Conservation (phyloP, 37 sponge, comb jelly and placozoan genomes). For the Spongia lamella region DNA sequence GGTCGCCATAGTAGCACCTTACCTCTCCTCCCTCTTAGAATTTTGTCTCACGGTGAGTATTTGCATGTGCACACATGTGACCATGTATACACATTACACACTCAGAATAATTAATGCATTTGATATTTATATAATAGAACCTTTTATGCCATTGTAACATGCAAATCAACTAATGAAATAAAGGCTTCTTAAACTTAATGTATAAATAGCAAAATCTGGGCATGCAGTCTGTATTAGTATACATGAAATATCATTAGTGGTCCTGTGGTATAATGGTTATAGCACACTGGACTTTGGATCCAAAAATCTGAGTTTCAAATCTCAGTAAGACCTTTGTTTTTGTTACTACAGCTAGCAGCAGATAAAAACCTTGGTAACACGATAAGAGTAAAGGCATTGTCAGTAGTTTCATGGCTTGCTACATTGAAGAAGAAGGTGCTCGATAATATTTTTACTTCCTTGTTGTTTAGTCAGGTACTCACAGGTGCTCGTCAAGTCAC, state of each 20-base stretch:
- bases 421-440: conserved; percentile 88
- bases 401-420: conserved; percentile 81
- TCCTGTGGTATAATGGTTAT: not conserved
- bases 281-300: too few relatives aligned
- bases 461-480: too few relatives aligned
- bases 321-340: too few relatives aligned
- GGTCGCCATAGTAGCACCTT: conserved; percentile 71
- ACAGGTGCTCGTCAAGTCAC: conserved; percentile 43
- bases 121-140: not conserved
- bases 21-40: conserved; percentile 59
- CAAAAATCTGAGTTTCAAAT: too few relatives aligned
- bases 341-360: conserved; percentile 48
- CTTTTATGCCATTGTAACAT: too few relatives aligned
- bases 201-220: too few relatives aligned
- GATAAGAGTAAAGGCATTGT: conserved; percentile 83
- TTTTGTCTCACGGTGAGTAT: conserved; percentile 78
- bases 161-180: too few relatives aligned
- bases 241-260: not conserved
- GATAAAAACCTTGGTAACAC: conserved; percentile 57
- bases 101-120: too few relatives aligned
- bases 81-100: too few relatives aligned
- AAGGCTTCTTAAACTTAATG: too few relatives aligned
- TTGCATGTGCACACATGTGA: too few relatives aligned
- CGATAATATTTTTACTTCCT: too few relatives aligned
- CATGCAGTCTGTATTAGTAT: conserved; percentile 1